Conservation (phyloP, 2,797 vertebrate genomes). For the Pangasius sanitwongsei region DNA sequence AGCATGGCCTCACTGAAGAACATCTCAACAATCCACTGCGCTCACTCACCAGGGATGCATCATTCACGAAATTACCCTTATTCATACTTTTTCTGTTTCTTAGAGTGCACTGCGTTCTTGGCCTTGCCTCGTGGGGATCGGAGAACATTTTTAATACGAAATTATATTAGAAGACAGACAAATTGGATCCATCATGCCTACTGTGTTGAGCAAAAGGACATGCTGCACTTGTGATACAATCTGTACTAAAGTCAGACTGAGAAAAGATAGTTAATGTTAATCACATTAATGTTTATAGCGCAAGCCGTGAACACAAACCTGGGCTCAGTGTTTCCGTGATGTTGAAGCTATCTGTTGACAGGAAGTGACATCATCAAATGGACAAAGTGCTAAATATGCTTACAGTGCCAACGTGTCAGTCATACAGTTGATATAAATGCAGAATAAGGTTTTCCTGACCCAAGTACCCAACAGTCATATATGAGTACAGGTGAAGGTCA, state of each 20-base stretch:
- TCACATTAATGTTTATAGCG: neutral
- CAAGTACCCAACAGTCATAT: too few relatives aligned
- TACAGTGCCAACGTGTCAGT: neutral
- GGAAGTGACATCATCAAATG: neutral
- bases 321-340: neutral
- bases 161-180: neutral
- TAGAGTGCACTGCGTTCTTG: too few relatives aligned
- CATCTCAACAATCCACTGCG: slow-evolving; percentile 4
- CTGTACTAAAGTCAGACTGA: neutral
- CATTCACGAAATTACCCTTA: neutral
- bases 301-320: neutral
- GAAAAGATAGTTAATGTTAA: neutral
- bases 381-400: neutral
- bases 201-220: neutral
- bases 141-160: neutral
- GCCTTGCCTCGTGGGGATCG: neutral
- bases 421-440: neutral
- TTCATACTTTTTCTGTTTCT: neutral
- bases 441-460: too few relatives aligned
- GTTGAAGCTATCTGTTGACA: too few relatives aligned
- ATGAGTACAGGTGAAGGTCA: too few relatives aligned
- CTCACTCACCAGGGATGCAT: neutral
- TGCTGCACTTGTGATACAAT: neutral
- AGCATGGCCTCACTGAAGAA: neutral
- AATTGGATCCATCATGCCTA: neutral